Conservation (phyloP, 2,888 invertebrate species). For the Kryphioiulus occultus region DNA sequence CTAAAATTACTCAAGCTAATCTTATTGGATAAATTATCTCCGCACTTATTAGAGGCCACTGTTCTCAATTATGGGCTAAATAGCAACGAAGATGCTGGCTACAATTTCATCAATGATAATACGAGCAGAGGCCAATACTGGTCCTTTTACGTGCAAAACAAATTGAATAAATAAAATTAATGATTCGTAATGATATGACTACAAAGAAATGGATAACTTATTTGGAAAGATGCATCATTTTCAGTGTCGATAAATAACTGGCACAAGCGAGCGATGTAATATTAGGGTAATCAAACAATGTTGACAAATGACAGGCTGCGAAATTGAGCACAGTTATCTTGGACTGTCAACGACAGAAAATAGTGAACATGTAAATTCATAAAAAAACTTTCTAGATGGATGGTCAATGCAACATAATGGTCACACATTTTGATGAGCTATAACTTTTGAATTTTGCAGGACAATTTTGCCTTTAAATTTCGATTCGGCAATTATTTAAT, state of each 20-base stretch:
- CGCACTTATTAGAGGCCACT: conserved; percentile 25
- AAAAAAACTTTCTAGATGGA: not conserved
- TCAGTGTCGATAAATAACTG: not conserved
- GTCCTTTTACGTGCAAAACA: not conserved
- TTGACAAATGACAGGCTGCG: not conserved
- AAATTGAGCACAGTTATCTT: not conserved
- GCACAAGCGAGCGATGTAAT: not conserved
- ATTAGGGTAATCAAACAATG: not conserved
- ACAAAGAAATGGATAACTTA: not conserved
- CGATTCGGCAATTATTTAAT: too few relatives aligned
- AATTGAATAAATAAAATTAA: conserved; percentile 4
- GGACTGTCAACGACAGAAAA: not conserved
- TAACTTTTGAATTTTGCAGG: too few relatives aligned
- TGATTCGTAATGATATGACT: not conserved
- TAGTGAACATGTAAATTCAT: not conserved
- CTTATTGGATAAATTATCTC: conserved; percentile 32
- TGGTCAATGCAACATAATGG: not conserved
- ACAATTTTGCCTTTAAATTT: too few relatives aligned
- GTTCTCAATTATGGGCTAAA: conserved; percentile 5
- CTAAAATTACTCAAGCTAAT: conserved; percentile 15
- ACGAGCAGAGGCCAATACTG: not conserved
- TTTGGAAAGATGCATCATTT: not conserved
- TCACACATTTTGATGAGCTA: too few relatives aligned
- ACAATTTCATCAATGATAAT: not conserved
- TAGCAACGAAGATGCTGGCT: not conserved